phyloP scores from a whole-genome alignment of 2,113 vertebrate species.

The Aegithalos caudatus region DNA sequence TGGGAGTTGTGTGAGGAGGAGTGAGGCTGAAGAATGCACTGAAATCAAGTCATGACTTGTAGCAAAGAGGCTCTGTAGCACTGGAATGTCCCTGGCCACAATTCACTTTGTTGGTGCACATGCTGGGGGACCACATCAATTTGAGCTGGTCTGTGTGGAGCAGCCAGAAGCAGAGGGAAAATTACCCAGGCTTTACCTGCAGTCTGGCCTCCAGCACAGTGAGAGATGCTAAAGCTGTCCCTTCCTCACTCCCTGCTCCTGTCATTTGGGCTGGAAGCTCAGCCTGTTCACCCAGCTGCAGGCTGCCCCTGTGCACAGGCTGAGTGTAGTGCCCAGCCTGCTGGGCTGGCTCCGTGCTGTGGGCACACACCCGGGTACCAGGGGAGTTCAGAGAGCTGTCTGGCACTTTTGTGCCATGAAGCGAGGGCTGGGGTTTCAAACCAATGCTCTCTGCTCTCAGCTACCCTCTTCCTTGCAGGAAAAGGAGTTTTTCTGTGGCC shows the following conservation, averaged over 20 bases:
- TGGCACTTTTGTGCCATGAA: neutral
- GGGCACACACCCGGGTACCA: neutral
- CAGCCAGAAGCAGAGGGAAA: neutral
- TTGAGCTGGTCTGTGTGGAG: fast-evolving
- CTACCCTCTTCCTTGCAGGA: neutral
- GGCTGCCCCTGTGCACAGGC: fast-evolving
- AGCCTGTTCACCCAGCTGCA: fast-evolving
- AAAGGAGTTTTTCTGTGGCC: neutral
- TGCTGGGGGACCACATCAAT: fast-evolving
- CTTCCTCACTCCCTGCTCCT: neutral
- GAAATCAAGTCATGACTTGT: neutral
- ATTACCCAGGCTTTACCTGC: neutral
- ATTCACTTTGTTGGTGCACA: fast-evolving
- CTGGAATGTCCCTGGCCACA: neutral
- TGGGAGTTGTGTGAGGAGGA: fast-evolving
- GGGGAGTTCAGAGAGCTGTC: neutral
- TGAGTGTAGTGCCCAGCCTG: fast-evolving
- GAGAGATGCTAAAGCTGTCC: neutral
- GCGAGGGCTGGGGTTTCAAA: neutral
- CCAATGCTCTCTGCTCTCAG: fast-evolving
- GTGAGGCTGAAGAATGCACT: neutral
- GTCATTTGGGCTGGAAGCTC: neutral
- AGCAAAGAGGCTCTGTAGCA: fast-evolving
- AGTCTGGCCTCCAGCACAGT: neutral
- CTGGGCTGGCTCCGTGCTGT: neutral